These are phyloP conservation scores for Microtus obscurus DNA, from an alignment of 2,797 vertebrate species.

Conservation along the genomic window DNA sequence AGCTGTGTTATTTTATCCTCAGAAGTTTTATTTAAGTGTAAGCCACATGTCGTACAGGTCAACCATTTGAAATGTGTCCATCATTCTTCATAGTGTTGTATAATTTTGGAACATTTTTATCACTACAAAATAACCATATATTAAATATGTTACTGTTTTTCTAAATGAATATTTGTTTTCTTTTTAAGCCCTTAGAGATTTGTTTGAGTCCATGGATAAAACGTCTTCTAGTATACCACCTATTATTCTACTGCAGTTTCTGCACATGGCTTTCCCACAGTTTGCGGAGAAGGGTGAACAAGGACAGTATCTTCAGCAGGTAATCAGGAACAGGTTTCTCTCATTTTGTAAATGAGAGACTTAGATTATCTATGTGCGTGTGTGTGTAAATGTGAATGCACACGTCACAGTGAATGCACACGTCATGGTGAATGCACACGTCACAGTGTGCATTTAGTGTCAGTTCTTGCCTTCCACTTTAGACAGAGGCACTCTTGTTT, in stretches of 20 bases:
- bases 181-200: slow-evolving; percentile 95
- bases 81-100: slow-evolving; percentile 9
- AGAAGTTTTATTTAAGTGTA: slow-evolving; percentile 31
- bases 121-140: neutral
- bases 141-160: slow-evolving; percentile 74
- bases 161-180: slow-evolving; percentile 84
- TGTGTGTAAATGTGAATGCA: neutral
- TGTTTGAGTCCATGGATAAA: slow-evolving; percentile 99
- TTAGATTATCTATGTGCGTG: neutral
- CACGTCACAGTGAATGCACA: neutral
- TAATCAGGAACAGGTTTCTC: slow-evolving; percentile 79
- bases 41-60: neutral
- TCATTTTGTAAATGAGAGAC: slow-evolving; percentile 45
- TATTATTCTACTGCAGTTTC: slow-evolving; percentile 98
- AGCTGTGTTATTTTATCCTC: neutral
- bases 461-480: neutral
- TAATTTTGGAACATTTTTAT: slow-evolving; percentile 48
- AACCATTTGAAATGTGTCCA: neutral
- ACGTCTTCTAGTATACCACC: slow-evolving; percentile 99
- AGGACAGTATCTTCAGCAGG: slow-evolving; percentile 99
- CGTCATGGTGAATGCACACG: neutral
- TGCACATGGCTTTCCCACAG: slow-evolving; percentile 99
- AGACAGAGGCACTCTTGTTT: neutral
- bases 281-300: slow-evolving; percentile 99
- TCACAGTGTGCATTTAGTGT: neutral